Evolutionary conservation across 2,888 invertebrate genomes (phyloP).

Genomic region (Pachliopta kotzebuea): DNA sequence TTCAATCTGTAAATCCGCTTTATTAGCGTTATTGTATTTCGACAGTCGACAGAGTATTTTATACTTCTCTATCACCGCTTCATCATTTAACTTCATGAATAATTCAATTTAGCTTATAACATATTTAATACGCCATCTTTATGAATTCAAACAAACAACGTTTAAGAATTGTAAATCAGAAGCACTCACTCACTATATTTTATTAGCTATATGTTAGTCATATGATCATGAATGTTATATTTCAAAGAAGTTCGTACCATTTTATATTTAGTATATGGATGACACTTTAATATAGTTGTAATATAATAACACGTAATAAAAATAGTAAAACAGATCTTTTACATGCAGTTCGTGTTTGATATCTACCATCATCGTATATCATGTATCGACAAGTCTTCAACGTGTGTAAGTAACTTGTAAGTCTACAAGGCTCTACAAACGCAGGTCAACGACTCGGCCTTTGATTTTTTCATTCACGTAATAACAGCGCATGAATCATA

Average conservation of each 20-base stretch:
- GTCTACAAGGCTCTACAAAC: background rate
- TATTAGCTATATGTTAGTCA: background rate
- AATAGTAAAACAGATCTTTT: background rate
- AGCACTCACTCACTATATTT: background rate
- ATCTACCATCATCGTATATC: background rate
- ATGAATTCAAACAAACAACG: background rate
- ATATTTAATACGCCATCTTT: background rate
- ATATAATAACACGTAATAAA: background rate
- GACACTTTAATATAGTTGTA: background rate
- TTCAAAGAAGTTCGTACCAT: background rate
- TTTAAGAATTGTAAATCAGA: background rate
- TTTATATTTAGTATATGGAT: background rate
- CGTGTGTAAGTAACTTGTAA: background rate
- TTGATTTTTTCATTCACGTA: slow-evolving; percentile 3
- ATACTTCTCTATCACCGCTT: too few species aligned
- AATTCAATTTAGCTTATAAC: slow-evolving; percentile 5
- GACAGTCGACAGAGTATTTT: too few species aligned
- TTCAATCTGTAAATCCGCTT: too few species aligned
- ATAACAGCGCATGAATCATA: slow-evolving; percentile 15
- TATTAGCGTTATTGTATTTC: too few species aligned
- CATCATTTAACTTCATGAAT: slow-evolving; percentile 4
- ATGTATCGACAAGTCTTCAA: background rate
- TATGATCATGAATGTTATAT: background rate
- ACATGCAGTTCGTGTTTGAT: background rate
- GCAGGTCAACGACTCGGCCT: slow-evolving; percentile 4